Percentiles rank a stretch among this genome's conserved stretches.
These are phyloP conservation scores for Periophthalmus modestus DNA, from an alignment of 2,113 vertebrate species.

Conservation along the genomic window DNA sequence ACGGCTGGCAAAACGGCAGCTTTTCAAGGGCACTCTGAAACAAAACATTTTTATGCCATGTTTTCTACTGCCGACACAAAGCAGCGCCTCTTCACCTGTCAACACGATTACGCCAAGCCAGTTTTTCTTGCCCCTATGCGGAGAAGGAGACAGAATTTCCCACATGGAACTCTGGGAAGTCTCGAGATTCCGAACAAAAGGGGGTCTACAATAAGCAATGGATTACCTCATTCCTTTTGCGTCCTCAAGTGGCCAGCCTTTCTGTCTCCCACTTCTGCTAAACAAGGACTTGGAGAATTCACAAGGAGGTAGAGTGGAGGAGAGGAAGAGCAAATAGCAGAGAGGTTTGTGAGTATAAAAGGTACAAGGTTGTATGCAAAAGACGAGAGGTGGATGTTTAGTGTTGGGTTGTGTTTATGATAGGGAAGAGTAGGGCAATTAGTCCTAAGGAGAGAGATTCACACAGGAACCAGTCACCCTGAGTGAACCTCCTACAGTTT, in stretches of 20 bases:
- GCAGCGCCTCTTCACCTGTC: constrained; percentile 70
- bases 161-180: constrained; percentile 73
- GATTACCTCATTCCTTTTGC: constrained; percentile 76
- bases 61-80: constrained; percentile 70
- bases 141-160: constrained; percentile 69
- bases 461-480: constrained; percentile 43
- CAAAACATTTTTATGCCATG: constrained; percentile 73
- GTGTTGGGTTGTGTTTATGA: constrained; percentile 65
- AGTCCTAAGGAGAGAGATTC: constrained; percentile 59
- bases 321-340: constrained; percentile 47
- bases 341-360: constrained; percentile 52
- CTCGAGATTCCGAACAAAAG: constrained; percentile 66
- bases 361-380: constrained; percentile 34
- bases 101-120: constrained; percentile 63
- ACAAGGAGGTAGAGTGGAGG: constrained; percentile 36
- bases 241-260: constrained; percentile 67
- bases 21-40: constrained; percentile 67
- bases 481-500: constrained; percentile 25
- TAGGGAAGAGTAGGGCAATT: constrained; percentile 70
- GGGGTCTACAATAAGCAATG: constrained; percentile 46
- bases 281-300: constrained; percentile 49
- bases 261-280: constrained; percentile 44
- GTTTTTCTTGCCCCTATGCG: constrained; percentile 53
- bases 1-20: constrained; percentile 63
- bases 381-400: constrained; percentile 37